Evolutionary conservation across 2,797 vertebrate species (phyloP).

Genomic region (Carapus acus): DNA sequence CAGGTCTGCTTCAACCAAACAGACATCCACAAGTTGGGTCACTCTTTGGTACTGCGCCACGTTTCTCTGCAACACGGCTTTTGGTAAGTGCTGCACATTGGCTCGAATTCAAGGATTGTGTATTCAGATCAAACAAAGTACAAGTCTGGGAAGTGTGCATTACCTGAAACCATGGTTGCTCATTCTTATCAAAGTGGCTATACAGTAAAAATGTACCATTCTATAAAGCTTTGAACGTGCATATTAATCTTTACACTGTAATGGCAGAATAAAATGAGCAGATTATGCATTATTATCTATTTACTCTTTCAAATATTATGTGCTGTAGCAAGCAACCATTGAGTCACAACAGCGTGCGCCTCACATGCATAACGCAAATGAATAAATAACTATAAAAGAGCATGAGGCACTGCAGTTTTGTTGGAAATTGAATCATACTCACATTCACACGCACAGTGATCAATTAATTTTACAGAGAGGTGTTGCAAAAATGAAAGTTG

Average conservation of each 20-base stretch:
- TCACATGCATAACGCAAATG: slow-evolving; percentile 72
- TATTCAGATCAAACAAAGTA: no score
- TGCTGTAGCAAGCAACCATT: no score
- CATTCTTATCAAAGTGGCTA: no score
- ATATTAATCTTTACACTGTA: no score
- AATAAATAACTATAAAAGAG: slow-evolving; percentile 70
- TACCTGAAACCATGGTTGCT: no score
- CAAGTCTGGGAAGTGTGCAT: no score
- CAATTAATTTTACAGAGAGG: slow-evolving; percentile 86
- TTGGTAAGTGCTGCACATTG: slow-evolving; percentile 72
- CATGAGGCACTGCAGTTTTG: slow-evolving; percentile 54
- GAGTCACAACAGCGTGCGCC: slow-evolving; percentile 58
- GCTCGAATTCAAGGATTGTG: no score
- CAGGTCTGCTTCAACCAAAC: slow-evolving; percentile 76
- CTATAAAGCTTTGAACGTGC: no score
- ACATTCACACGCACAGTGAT: slow-evolving; percentile 69
- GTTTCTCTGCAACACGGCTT: slow-evolving; percentile 67
- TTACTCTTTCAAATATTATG: no score
- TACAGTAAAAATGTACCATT: no score
- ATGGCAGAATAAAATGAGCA: no score
- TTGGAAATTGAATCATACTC: slow-evolving; percentile 77
- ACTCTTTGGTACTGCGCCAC: slow-evolving; percentile 53
- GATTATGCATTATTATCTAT: no score
- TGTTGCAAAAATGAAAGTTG: slow-evolving; percentile 74
- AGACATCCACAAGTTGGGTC: slow-evolving; percentile 69